Evolutionary conservation across 2,888 invertebrate genomes (phyloP), one percentile per base, ranked within the genome.

Genomic region (Miltochrista miniata): DNA sequence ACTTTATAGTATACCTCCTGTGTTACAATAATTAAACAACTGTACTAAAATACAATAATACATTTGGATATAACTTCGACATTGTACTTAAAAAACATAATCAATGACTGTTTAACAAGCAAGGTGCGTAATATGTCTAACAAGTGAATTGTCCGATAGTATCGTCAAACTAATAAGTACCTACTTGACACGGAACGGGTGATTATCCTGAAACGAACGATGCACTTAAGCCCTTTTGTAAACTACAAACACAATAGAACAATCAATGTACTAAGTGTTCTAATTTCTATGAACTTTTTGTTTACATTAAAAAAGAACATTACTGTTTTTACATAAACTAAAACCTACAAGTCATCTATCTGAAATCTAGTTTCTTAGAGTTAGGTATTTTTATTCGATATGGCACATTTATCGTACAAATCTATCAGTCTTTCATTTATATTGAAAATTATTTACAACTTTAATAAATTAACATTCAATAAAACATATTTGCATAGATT

Each of bases 341-440:
- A 24, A 44, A 12, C 18, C 29, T 40, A 44, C 18, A 38, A 31
- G 35, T 33, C 29, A 45, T 44, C 13, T 48, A 39, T 14, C n/a
- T 34, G 9, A 14, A 29, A 13, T 8, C 33, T 18, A 55, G 14
- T 29, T 43, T 14, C 58, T 66, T 69, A 60, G 41, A 45, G 45
- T 52, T 67, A 61, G 67, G 64, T 63, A 68, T 62, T 64, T n/a
- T 60, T 59, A 68, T 59, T 60, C 81, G 83, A 87, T 87, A 89
- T 90, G 90, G 90, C 90, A 90, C 89, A 81, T 82, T 78, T 65
- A 79, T 74, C 76, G 75, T 89, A 86, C 60, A 81, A 81, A 78
- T 69, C 87, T 90, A 90, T 90, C 90, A 90, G 90, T 90, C 90
- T 90, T 90, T 83, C 56, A 75, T 75, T 66, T 75, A 72, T 68